Evolutionary conservation across 2,888 invertebrate species (phyloP).

Genomic region (Hanleya hanleyi): DNA sequence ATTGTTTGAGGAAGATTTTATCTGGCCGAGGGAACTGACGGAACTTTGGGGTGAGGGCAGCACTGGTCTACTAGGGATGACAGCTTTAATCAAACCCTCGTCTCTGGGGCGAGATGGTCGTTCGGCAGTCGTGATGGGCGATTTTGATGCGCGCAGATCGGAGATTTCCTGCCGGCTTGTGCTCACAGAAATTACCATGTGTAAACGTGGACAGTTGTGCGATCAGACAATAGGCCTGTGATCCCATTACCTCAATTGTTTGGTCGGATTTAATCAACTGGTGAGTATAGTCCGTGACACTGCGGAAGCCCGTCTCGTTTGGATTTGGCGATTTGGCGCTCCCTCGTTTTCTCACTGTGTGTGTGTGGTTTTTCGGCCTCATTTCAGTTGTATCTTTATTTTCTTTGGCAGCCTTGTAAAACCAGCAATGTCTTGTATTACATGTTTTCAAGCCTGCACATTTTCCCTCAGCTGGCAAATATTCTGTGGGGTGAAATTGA

Average conservation of each 20-base stretch:
- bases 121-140: neutral
- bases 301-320: neutral
- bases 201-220: neutral
- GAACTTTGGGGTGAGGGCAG: too few species aligned
- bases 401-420: too few species aligned
- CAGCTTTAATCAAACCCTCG: too few species aligned
- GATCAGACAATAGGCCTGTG: neutral
- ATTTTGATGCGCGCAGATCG: neutral
- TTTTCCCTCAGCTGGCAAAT: too few species aligned
- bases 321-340: neutral
- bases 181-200: constrained; percentile 9
- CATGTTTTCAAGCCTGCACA: too few species aligned
- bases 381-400: neutral
- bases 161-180: neutral
- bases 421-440: too few species aligned
- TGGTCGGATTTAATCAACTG: constrained; percentile 6
- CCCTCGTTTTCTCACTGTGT: neutral
- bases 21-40: too few species aligned
- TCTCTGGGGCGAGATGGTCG: too few species aligned
- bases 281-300: neutral
- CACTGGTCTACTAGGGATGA: too few species aligned
- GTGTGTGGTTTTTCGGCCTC: neutral
- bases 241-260: neutral
- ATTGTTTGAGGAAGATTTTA: too few species aligned
- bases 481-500: too few species aligned